These are phyloP conservation scores for Panthera leo DNA, from an alignment of 2,113 vertebrate species.

Conservation along the genomic window DNA sequence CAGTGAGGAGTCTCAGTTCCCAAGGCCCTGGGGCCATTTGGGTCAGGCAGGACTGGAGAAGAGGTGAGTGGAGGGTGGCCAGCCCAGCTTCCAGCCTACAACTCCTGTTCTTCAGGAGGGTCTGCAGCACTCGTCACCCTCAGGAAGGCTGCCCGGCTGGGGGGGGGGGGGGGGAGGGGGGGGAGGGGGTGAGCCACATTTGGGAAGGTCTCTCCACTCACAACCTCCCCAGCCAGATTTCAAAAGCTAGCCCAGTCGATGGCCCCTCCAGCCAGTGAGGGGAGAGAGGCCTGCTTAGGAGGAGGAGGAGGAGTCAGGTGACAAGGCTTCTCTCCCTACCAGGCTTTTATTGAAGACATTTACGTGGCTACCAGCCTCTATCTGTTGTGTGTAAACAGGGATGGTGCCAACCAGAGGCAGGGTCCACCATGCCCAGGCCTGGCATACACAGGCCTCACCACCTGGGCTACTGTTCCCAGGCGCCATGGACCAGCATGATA, in stretches of 20 bases:
- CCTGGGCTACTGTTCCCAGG: not conserved
- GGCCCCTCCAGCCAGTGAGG: not conserved
- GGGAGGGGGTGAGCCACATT: rapidly evolving
- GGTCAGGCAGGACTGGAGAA: not conserved
- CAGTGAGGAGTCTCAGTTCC: not conserved
- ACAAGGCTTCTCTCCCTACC: not conserved
- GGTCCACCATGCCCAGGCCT: no score
- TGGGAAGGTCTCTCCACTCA: not conserved
- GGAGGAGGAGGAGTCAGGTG: not conserved
- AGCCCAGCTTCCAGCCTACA: not conserved
- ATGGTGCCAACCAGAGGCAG: not conserved
- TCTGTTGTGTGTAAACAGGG: not conserved
- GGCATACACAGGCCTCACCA: not conserved
- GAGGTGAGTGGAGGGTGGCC: not conserved
- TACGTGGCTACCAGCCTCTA: not conserved
- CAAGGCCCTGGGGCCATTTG: no score
- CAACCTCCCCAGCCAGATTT: not conserved
- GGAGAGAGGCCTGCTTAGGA: not conserved
- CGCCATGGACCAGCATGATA: not conserved
- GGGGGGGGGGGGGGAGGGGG: rapidly evolving
- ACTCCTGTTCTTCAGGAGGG: not conserved
- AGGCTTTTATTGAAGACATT: not conserved
- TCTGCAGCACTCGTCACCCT: not conserved
- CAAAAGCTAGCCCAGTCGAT: not conserved
- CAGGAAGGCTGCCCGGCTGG: not conserved